A percentile compares a stretch with the other conserved stretches of the same genome.
phyloP scores from a whole-genome alignment of 2,888 invertebrate species.

The Erynnis tages region DNA sequence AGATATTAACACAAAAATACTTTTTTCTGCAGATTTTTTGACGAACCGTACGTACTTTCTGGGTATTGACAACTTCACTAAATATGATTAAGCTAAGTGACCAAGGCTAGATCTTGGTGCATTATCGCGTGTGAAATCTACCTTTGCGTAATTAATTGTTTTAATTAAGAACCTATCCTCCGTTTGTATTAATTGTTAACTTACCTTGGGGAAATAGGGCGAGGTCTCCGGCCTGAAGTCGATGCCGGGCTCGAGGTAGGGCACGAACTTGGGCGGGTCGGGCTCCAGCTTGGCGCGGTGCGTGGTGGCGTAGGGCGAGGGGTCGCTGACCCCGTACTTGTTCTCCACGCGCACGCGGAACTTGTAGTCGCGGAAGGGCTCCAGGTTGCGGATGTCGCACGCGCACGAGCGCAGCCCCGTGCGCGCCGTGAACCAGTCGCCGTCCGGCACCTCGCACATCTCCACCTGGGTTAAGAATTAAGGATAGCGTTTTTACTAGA shows the following conservation, averaged over 20 bases:
- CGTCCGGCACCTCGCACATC: conserved; percentile 95
- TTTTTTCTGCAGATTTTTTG: no score
- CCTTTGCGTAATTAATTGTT: no score
- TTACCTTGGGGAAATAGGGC: conserved; percentile 86
- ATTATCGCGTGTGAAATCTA: no score
- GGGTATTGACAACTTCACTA: no score
- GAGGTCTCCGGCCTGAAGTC: conserved; percentile 93
- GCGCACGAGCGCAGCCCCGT: conserved; percentile 93
- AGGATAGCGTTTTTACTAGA: no score
- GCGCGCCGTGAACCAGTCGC: conserved; percentile 95
- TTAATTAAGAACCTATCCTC: no score
- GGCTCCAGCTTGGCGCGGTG: conserved; percentile 90
- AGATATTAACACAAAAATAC: no score
- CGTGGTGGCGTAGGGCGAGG: conserved; percentile 94
- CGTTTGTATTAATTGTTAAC: no score
- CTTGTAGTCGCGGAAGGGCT: conserved; percentile 96
- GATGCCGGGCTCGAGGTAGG: conserved; percentile 89
- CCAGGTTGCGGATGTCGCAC: conserved; percentile 93
- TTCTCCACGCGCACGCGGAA: conserved; percentile 98
- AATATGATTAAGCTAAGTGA: no score
- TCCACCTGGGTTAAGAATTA: conserved; percentile 89
- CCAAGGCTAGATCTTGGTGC: no score
- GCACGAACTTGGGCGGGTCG: conserved; percentile 89
- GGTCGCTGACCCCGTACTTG: conserved; percentile 97
- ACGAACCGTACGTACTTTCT: no score